These are phyloP conservation scores for Chalcis sispes DNA, from an alignment of 2,888 invertebrate species.

Conservation along the genomic window DNA sequence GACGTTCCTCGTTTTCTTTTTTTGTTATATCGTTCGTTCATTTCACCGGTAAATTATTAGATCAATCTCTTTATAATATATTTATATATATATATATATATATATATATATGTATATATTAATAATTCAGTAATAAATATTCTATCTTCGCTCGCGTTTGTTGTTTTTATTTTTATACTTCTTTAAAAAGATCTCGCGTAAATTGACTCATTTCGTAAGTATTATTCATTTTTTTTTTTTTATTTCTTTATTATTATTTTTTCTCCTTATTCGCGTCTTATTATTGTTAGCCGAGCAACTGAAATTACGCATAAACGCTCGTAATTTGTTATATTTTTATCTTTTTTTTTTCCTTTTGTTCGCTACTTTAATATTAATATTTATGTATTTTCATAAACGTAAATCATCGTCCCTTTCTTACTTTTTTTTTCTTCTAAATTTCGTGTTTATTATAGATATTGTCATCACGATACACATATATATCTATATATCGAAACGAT, in stretches of 20 bases:
- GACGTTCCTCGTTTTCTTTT: background rate
- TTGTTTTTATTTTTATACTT: slow-evolving; percentile 53
- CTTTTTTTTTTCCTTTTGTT: slow-evolving; percentile 35
- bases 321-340: no score
- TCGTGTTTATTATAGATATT: background rate
- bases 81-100: no score
- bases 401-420: background rate
- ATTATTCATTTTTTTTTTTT: slow-evolving; percentile 46
- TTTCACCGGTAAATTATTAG: slow-evolving; percentile 53
- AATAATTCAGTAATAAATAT: slow-evolving; percentile 59
- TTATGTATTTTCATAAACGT: slow-evolving; percentile 50
- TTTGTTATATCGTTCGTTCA: slow-evolving; percentile 31
- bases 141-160: slow-evolving; percentile 53
- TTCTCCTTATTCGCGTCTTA: background rate
- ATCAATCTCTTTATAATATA: slow-evolving; percentile 56
- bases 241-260: background rate
- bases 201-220: slow-evolving; percentile 74
- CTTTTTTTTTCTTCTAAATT: slow-evolving; percentile 8
- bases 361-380: slow-evolving; percentile 37
- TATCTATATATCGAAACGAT: slow-evolving; percentile 7
- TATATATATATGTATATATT: slow-evolving; percentile 59
- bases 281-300: slow-evolving; percentile 38
- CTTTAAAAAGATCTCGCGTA: slow-evolving; percentile 71
- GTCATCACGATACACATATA: background rate
- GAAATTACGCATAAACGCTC: slow-evolving; percentile 60